Base-by-base conservation (phyloP, 2,888 invertebrate species). In the Venusia cambrica region DNA sequence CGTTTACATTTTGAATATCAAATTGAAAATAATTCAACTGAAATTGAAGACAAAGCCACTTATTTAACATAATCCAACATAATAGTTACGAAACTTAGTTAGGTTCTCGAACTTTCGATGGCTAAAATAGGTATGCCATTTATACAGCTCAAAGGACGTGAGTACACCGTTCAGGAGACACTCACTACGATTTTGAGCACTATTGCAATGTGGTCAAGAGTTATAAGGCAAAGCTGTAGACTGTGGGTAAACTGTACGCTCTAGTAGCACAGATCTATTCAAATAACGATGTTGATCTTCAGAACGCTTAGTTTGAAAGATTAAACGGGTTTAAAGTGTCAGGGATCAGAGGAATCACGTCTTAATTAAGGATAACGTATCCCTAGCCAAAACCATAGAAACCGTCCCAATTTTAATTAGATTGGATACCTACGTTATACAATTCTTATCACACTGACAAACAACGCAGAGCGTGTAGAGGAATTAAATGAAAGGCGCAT, bases 211-310 rank as follows among this genome's bases (percentile, higher is more conserved):
- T 9, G 3, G 4, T 3, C 6, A 12, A 22, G 21, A 20, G 5
- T 1, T 9, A 20, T n/a, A n/a, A n/a, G n/a, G 9, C 10, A 4
- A 1, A 9, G 9, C 12, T 8, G 18, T 18, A 2, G n/a, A n/a
- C n/a, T n/a, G n/a, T n/a, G n/a, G n/a, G n/a, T 5, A 22, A 6
- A 22, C 11, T 22, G 21, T 12, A 16, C 22, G 11, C 5, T 30
- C 16, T 29, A 9, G 22, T 9, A 7, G 13, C 27, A 33, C 28
- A 21, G 19, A 38, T 32, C 28, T 16, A 29, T 38, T 33, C 18
- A 27, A 31, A 31, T 38, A 21, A 18, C 31, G 13, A 28, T 27
- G 32, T 28, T 32, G 38, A 38, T 33, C 33, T 33, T 38, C 16
- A 25, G n/a, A n/a, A 31, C 12, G 29, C 15, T 32, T 32, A 38